Conservation (phyloP, 2,888 invertebrate genomes). For the Creontiades dilutus region DNA sequence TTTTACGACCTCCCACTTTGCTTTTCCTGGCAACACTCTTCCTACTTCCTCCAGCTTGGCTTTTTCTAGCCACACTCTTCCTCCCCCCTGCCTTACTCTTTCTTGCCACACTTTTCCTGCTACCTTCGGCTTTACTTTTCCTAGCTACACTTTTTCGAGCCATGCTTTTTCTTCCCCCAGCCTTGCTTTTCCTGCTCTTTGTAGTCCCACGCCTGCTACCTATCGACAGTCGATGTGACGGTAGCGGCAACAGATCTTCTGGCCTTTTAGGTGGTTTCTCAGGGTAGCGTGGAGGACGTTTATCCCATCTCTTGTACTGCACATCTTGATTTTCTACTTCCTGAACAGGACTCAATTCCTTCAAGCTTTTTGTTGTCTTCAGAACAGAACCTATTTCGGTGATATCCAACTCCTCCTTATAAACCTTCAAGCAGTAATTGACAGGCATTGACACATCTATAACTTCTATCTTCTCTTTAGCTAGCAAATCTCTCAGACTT, state of each 20-base stretch:
- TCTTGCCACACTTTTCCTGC: conserved; percentile 54
- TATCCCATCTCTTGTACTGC: conserved; percentile 42
- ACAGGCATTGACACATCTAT: conserved; percentile 81
- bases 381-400: conserved; percentile 37
- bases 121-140: conserved; percentile 27
- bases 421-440: conserved; percentile 81
- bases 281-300: neutral
- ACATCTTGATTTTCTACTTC: neutral
- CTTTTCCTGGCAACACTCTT: conserved; percentile 48
- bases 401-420: conserved; percentile 45
- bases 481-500: conserved; percentile 77
- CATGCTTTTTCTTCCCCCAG: conserved; percentile 57
- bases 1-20: conserved; percentile 23
- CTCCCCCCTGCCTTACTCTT: conserved; percentile 22
- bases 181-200: conserved; percentile 27
- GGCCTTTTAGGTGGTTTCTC: conserved; percentile 49
- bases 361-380: conserved; percentile 71
- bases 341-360: neutral
- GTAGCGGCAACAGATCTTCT: neutral
- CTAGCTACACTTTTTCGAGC: conserved; percentile 51
- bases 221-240: neutral
- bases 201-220: neutral
- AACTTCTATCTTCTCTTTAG: conserved; percentile 79
- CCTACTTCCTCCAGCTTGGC: conserved; percentile 8
- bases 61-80: conserved; percentile 46